Evolutionary conservation across 2,888 invertebrate species (phyloP), one percentile per base, ranked within the genome.

Genomic region (Cerastis rubricosa): DNA sequence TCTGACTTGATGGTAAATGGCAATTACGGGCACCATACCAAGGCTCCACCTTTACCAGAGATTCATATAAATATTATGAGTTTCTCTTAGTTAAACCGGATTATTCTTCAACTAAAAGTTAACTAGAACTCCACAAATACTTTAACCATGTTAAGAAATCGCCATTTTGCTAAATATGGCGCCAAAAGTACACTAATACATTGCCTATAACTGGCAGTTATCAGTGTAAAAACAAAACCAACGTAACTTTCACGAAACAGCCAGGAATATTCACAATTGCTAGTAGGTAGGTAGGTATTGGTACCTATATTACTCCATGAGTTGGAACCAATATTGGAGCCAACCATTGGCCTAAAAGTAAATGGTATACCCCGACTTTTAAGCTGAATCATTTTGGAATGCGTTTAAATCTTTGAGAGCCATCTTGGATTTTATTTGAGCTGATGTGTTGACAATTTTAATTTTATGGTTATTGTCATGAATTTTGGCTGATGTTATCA

Each of bases 181-280:
- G 78, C 69, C 54, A 75, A 85, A 72, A 74, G n/a, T 54, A 54
- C 54, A 68, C 66, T 78, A n/a, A 63, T 43, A 43, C 43, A 43
- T 43, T 7, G n/a, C 43, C 43, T 43, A 0, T 59, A 63, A 65
- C 64, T 40, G 73, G 67, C 76, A 43, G n/a, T n/a, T 59, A 61
- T 43, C 65, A 67, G 66, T 40, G 74, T 79, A 78, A 81, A 86
- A 88, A 84, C 85, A 90, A 92, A 91, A 88, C 84, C 87, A 90
- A 91, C 87, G 85, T 90, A 90, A 93, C 90, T 91, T 91, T 88
- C 90, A 91, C 89, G 89, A 75, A 71, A 80, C 74, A 68, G 64
- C 64, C 64, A 87, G 91, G 94, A 93, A 94, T 93, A 93, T 90
- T 90, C 91, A 92, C 90, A 88, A 91, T 88, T 88, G 88, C 87